Conservation (phyloP, 2,113 vertebrate species). For the Nesospiza acunhae region DNA sequence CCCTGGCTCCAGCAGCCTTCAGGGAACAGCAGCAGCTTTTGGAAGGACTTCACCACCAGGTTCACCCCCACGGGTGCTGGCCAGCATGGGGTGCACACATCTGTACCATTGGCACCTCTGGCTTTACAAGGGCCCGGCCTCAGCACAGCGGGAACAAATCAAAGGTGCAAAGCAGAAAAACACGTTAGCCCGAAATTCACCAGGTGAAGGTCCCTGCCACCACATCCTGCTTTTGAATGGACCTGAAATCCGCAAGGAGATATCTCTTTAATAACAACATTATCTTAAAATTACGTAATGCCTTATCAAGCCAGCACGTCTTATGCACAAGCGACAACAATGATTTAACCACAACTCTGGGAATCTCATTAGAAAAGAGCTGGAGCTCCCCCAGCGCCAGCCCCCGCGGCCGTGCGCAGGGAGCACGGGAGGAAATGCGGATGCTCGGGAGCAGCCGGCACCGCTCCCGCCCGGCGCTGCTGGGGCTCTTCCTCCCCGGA, state of each 20-base stretch:
- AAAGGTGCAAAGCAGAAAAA: not conserved
- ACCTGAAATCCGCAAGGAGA: conserved; percentile 13
- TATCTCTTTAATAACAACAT: conserved; percentile 48
- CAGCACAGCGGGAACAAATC: not conserved
- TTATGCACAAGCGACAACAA: conserved; percentile 25
- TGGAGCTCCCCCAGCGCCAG: not conserved
- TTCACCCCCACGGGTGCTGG: fast-evolving
- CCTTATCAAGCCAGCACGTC: conserved; percentile 63
- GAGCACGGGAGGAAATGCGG: fast-evolving
- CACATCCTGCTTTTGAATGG: conserved; percentile 43
- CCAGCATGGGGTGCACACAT: fast-evolving
- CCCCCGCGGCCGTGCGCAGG: fast-evolving
- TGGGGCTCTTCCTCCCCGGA: fast-evolving
- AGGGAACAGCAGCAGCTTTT: not conserved
- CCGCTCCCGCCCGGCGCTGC: not conserved
- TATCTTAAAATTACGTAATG: conserved; percentile 53
- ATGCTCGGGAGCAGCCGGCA: not conserved
- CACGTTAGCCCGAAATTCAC: not conserved
- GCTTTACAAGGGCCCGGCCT: not conserved
- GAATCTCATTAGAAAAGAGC: not conserved
- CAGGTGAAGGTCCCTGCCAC: not conserved
- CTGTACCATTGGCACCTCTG: fast-evolving
- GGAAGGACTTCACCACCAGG: not conserved
- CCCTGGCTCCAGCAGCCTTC: not conserved
- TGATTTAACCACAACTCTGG: not conserved